Conservation (phyloP, 2,797 vertebrate genomes). For the Pagetopsis macropterus region DNA sequence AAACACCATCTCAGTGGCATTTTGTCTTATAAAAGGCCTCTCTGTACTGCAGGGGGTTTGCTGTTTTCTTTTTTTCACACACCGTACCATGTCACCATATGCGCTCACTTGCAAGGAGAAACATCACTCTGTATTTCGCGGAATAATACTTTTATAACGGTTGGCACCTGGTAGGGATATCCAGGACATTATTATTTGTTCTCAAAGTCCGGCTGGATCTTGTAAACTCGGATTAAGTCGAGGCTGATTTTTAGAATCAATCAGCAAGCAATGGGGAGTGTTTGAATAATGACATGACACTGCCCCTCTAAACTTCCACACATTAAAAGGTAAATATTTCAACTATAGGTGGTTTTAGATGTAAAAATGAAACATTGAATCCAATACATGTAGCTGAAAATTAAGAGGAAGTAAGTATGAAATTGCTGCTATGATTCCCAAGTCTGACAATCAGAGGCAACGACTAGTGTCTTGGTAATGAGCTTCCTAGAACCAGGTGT, state of each 20-base stretch:
- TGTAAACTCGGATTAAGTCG: constrained; percentile 23
- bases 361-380: not conserved
- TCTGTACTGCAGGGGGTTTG: constrained; percentile 37
- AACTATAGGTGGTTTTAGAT: not conserved
- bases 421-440: not conserved
- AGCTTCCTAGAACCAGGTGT: constrained; percentile 7
- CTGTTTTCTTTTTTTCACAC: constrained; percentile 13
- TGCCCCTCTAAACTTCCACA: not conserved
- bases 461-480: not conserved
- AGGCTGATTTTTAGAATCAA: constrained; percentile 8
- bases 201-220: constrained; percentile 7
- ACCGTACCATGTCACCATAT: constrained; percentile 33
- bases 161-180: constrained; percentile 8
- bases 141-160: constrained; percentile 24
- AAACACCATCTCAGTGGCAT: constrained; percentile 52
- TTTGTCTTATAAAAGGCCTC: constrained; percentile 50
- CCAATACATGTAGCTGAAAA: not conserved
- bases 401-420: not conserved
- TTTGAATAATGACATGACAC: not conserved
- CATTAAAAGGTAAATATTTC: not conserved
- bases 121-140: constrained; percentile 25
- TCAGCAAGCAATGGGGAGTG: not conserved
- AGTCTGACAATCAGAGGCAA: constrained; percentile 1
- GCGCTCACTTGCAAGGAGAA: constrained; percentile 32
- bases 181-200: constrained; percentile 12